A percentile compares a stretch with the other conserved stretches of the same genome.
Evolutionary conservation across 2,888 invertebrate genomes (phyloP).

Genomic region (Pseudococcus longispinus): DNA sequence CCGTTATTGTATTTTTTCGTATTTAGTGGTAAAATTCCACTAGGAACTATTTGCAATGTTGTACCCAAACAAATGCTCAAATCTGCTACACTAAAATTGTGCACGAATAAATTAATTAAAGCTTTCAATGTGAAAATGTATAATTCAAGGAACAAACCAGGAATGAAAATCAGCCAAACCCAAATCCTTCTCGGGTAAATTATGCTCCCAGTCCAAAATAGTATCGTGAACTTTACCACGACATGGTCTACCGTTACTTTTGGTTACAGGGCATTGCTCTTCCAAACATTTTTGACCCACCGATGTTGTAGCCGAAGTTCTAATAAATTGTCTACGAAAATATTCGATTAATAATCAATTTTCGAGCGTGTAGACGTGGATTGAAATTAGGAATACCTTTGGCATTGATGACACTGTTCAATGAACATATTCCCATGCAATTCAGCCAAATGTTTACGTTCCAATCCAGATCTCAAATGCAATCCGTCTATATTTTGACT

Average conservation of each 20-base stretch:
- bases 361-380: background rate
- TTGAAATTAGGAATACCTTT: conserved; percentile 67
- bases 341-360: background rate
- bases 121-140: background rate
- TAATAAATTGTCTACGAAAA: conserved; percentile 77
- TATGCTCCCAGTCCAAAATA: conserved; percentile 97
- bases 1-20: conserved; percentile 78
- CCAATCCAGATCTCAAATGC: conserved; percentile 88
- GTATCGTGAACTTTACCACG: conserved; percentile 88
- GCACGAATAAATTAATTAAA: conserved; percentile 40
- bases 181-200: conserved; percentile 85
- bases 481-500: conserved; percentile 99
- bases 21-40: conserved; percentile 89
- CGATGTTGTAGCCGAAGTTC: conserved; percentile 77
- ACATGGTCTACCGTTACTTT: conserved; percentile 73
- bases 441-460: conserved; percentile 82
- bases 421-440: conserved; percentile 98
- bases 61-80: conserved; percentile 94
- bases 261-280: conserved; percentile 71
- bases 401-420: conserved; percentile 90
- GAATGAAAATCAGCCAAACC: conserved; percentile 85
- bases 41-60: conserved; percentile 96
- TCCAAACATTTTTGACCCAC: conserved; percentile 78
- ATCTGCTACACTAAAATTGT: conserved; percentile 82
- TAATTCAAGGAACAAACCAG: conserved; percentile 66